phyloP scores from a whole-genome alignment of 2,797 vertebrate genomes.

The Crocidura indochinensis region DNA sequence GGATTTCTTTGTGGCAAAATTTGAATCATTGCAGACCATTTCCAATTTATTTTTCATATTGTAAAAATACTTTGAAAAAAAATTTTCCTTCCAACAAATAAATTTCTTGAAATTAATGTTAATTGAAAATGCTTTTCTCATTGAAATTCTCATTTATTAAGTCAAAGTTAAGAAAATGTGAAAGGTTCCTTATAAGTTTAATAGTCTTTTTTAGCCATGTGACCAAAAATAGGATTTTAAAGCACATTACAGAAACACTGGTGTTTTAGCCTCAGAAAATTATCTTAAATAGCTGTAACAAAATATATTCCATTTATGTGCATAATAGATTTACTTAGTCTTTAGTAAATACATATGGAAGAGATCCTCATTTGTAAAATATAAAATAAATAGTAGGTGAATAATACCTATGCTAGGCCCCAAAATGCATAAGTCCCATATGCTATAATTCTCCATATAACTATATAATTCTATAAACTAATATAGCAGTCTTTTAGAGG shows the following conservation, averaged over 20 bases:
- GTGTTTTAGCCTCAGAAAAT: background rate
- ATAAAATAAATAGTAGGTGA: too few species aligned
- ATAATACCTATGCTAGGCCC: too few species aligned
- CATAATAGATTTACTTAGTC: background rate
- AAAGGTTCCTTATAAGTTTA: background rate
- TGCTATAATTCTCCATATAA: too few species aligned
- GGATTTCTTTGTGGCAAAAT: constrained; percentile 42
- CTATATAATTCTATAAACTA: too few species aligned
- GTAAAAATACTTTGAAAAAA: constrained; percentile 50
- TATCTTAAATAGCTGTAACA: background rate
- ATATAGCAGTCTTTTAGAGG: background rate
- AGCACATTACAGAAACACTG: background rate
- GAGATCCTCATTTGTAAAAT: too few species aligned
- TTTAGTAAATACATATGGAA: background rate
- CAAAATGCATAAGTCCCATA: too few species aligned
- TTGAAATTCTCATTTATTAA: background rate
- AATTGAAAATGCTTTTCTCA: background rate
- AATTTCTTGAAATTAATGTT: constrained; percentile 33
- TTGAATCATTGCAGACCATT: constrained; percentile 9
- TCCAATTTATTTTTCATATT: background rate
- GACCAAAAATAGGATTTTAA: constrained; percentile 20
- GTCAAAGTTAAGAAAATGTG: background rate
- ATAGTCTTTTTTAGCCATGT: background rate
- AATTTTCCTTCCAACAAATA: constrained; percentile 26
- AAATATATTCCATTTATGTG: background rate